A percentile compares a stretch with the other conserved stretches of the same genome.
Conservation (phyloP, 2,113 vertebrate species). For the Phoenicopterus ruber region DNA sequence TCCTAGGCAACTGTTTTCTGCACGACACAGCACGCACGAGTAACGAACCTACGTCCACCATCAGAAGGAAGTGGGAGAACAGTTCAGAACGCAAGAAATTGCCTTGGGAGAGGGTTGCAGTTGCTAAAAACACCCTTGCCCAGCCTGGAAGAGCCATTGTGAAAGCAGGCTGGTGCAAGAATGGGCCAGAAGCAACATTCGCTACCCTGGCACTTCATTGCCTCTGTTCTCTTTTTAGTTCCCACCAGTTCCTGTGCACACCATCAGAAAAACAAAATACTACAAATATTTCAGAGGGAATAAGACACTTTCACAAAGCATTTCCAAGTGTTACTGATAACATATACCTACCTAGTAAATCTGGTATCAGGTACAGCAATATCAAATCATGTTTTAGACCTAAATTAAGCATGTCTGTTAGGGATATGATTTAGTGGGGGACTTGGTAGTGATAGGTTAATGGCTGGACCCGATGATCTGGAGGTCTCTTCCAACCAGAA, state of each 20-base stretch:
- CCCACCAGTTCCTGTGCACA: background rate
- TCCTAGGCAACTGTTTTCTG: background rate
- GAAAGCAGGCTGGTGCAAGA: background rate
- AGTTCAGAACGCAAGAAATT: background rate
- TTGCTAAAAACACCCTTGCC: background rate
- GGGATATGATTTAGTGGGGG: too few relatives aligned
- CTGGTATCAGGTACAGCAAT: background rate
- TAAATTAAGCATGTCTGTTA: too few relatives aligned
- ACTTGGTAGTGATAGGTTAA: too few relatives aligned
- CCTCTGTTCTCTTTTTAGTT: background rate
- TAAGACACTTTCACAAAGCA: background rate
- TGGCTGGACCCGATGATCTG: too few relatives aligned
- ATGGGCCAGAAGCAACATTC: background rate
- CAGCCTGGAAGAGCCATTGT: background rate
- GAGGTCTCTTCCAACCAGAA: too few relatives aligned
- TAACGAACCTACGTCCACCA: background rate
- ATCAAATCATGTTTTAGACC: background rate
- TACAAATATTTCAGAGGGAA: background rate
- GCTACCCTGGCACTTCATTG: background rate
- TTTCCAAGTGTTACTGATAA: background rate
- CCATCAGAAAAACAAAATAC: background rate
- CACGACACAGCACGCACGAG: fast-evolving
- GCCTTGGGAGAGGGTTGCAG: background rate
- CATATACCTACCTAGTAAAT: background rate
- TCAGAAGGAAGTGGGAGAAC: background rate